Evolutionary conservation across 64 coral and sea anemone genomes (phyloP).

Genomic region (Pocillopora verrucosa): DNA sequence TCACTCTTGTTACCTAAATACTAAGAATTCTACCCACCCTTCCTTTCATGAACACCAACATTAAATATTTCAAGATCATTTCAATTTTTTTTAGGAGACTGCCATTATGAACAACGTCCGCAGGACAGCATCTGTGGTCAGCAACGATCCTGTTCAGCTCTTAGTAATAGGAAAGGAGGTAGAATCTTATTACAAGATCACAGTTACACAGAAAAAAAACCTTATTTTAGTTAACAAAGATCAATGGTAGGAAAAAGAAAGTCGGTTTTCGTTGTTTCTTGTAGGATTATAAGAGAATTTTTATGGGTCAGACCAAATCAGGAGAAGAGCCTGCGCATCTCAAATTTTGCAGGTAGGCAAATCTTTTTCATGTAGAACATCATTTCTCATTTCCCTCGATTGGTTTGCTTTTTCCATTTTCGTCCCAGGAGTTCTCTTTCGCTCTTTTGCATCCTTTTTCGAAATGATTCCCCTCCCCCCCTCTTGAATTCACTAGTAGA

Average conservation of each 20-base stretch:
- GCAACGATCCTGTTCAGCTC: slow-evolving; percentile 66
- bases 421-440: too few relatives aligned
- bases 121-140: slow-evolving; percentile 80
- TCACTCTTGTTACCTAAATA: too few relatives aligned
- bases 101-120: slow-evolving; percentile 75
- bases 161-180: slow-evolving; percentile 83
- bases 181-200: neutral
- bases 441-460: neutral
- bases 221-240: neutral
- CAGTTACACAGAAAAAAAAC: neutral
- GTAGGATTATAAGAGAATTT: slow-evolving; percentile 86
- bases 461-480: neutral
- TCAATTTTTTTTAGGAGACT: slow-evolving; percentile 56
- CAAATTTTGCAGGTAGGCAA: slow-evolving; percentile 80
- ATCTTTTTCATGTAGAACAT: neutral
- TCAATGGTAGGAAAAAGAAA: neutral
- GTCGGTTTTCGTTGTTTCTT: neutral
- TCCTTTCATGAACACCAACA: too few relatives aligned
- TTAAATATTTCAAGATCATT: too few relatives aligned
- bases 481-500: neutral
- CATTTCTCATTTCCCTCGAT: neutral
- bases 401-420: too few relatives aligned
- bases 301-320: slow-evolving; percentile 83
- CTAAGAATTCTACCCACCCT: too few relatives aligned
- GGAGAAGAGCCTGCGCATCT: slow-evolving; percentile 81